phyloP scores from a whole-genome alignment of 2,888 invertebrate species.

The Merodon equestris region DNA sequence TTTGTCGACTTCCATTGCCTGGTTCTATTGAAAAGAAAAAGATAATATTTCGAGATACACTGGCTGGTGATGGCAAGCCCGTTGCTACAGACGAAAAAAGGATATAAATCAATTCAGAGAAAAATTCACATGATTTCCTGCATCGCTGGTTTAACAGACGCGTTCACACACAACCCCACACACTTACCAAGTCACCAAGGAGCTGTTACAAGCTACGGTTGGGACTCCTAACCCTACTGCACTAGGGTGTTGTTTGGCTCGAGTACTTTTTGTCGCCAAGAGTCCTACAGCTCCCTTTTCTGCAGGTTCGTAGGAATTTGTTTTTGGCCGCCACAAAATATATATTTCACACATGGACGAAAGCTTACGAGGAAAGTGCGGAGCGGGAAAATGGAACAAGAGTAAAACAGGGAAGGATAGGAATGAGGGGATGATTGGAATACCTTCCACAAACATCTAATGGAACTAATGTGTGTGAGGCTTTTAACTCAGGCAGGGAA shows the following conservation, averaged over 20 bases:
- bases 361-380: too few species aligned
- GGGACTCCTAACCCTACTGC: constrained; percentile 35
- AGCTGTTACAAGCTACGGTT: constrained; percentile 29
- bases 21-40: background rate
- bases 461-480: constrained; percentile 60
- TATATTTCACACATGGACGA: constrained; percentile 35
- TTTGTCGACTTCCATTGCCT: background rate
- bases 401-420: too few species aligned
- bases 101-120: constrained; percentile 66
- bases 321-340: constrained; percentile 43
- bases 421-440: too few species aligned
- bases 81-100: constrained; percentile 32
- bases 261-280: constrained; percentile 64
- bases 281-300: constrained; percentile 22
- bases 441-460: constrained; percentile 26
- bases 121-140: constrained; percentile 68
- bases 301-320: constrained; percentile 38
- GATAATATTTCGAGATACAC: constrained; percentile 30
- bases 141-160: constrained; percentile 66
- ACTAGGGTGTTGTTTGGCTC: background rate
- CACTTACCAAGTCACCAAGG: background rate
- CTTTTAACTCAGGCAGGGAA: constrained; percentile 22
- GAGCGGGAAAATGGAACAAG: too few species aligned
- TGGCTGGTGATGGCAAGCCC: constrained; percentile 17
- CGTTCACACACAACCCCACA: constrained; percentile 45